A percentile compares a stretch with the other conserved stretches of the same genome.
Conservation (phyloP, 2,797 vertebrate species). For the Lateolabrax maculatus region DNA sequence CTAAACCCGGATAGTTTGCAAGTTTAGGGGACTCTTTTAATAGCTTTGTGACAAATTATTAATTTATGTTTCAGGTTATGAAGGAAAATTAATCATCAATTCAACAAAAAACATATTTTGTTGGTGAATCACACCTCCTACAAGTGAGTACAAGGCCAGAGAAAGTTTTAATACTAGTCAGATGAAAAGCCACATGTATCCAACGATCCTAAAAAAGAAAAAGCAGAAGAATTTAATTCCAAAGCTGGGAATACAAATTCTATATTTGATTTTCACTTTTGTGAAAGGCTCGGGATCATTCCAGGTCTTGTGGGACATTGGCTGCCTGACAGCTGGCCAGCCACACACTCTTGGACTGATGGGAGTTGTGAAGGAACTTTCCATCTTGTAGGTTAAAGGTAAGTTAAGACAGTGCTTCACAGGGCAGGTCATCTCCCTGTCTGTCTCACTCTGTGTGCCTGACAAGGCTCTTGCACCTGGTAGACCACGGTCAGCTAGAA, state of each 20-base stretch:
- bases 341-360: constrained; percentile 33
- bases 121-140: constrained; percentile 2
- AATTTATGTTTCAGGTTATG: neutral
- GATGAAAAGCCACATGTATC: constrained; percentile 25
- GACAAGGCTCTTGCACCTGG: no score
- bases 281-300: constrained; percentile 47
- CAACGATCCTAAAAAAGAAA: neutral
- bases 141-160: neutral
- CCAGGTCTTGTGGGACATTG: constrained; percentile 61
- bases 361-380: no score
- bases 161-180: constrained; percentile 5
- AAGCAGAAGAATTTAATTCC: neutral
- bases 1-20: neutral
- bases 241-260: constrained; percentile 19
- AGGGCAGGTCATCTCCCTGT: no score
- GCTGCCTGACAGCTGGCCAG: constrained; percentile 44
- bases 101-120: constrained; percentile 11
- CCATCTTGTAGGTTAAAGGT: no score
- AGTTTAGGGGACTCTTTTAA: neutral
- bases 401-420: no score
- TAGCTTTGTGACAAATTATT: neutral
- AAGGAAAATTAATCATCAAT: constrained; percentile 2
- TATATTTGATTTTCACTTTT: constrained; percentile 25
- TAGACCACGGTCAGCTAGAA: no score
- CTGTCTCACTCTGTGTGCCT: no score